Percentiles rank a stretch among this genome's conserved stretches.
phyloP scores from a whole-genome alignment of 2,797 vertebrate genomes.

The Phoeniculus purpureus region DNA sequence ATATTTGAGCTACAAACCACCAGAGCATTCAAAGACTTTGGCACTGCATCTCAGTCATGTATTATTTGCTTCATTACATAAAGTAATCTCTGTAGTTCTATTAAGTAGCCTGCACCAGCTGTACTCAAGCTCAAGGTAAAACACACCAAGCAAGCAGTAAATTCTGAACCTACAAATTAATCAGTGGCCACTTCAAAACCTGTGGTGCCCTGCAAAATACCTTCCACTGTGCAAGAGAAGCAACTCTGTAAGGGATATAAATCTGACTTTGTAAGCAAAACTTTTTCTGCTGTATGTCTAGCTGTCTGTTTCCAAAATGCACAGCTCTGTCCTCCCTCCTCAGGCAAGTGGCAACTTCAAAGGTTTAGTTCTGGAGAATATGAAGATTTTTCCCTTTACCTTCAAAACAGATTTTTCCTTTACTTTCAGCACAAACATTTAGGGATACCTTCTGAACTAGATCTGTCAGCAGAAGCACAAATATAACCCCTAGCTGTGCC shows the following conservation, averaged over 20 bases:
- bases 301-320: background rate
- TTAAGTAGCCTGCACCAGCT: background rate
- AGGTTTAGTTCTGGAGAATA: background rate
- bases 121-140: background rate
- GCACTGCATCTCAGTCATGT: background rate
- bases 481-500: background rate
- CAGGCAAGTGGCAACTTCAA: background rate
- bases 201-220: background rate
- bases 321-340: background rate
- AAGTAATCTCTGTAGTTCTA: constrained; percentile 22
- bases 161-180: background rate
- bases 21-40: constrained; percentile 34
- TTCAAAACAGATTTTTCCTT: background rate
- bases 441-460: background rate
- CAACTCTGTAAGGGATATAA: background rate
- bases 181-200: background rate
- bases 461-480: background rate
- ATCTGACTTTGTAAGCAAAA: background rate
- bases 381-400: background rate
- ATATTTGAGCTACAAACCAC: constrained; percentile 40
- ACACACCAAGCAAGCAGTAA: background rate
- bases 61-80: constrained; percentile 50
- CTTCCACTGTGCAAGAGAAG: background rate
- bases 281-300: background rate
- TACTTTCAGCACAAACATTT: background rate